Evolutionary conservation across 1,140 invertebrate genomes (phyloP).

Genomic region (Papilio helenus): DNA sequence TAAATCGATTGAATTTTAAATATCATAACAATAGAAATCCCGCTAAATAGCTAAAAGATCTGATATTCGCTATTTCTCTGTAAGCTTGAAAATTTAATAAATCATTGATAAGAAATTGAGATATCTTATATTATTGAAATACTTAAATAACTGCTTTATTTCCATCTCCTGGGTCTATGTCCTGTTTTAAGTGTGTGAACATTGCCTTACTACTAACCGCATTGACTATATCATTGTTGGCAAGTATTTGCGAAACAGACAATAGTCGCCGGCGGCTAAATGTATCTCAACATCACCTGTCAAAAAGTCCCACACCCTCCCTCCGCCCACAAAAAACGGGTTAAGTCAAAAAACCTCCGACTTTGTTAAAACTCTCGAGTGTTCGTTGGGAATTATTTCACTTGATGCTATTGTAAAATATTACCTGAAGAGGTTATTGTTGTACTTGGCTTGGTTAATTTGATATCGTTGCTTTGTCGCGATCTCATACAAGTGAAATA

Average conservation of each 20-base stretch:
- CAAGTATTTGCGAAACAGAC: slow-evolving; percentile 43
- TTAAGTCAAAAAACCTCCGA: slow-evolving; percentile 45
- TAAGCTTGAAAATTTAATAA: background rate
- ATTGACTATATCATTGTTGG: background rate
- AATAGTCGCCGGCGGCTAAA: slow-evolving; percentile 37
- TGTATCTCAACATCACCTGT: slow-evolving; percentile 55
- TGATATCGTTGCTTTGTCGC: background rate
- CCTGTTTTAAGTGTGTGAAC: background rate
- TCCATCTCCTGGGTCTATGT: background rate
- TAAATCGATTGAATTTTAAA: slow-evolving; percentile 9
- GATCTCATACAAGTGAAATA: background rate
- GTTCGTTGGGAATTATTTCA: slow-evolving; percentile 23
- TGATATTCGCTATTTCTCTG: background rate
- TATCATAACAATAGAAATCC: background rate
- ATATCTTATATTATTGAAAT: no score
- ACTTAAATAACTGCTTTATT: background rate
- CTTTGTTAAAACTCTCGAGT: slow-evolving; percentile 25
- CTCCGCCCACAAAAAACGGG: slow-evolving; percentile 69
- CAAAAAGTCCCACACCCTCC: slow-evolving; percentile 55
- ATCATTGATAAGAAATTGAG: no score
- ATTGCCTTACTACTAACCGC: background rate
- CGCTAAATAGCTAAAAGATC: background rate
- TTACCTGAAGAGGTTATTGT: slow-evolving; percentile 24
- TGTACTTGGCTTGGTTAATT: background rate
- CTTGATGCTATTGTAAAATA: slow-evolving; percentile 17